A percentile compares a stretch with the other conserved stretches of the same genome.
phyloP scores from a whole-genome alignment of 1,140 invertebrate genomes.

The Leguminivora glycinivorella region DNA sequence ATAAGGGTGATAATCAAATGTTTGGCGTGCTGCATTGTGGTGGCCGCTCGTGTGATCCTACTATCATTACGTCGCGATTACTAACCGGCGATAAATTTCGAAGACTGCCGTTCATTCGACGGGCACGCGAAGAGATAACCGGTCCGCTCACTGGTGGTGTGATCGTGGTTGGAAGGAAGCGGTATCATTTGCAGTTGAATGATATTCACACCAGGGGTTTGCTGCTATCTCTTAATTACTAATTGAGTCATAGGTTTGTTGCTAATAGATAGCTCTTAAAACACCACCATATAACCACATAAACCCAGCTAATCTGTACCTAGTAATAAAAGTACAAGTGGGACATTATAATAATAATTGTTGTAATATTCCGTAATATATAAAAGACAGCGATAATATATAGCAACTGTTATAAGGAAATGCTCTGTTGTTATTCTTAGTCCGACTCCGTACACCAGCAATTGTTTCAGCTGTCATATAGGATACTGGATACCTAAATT shows the following conservation, averaged over 20 bases:
- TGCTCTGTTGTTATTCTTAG: neutral
- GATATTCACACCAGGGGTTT: constrained; percentile 46
- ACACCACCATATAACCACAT: neutral
- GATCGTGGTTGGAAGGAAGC: constrained; percentile 58
- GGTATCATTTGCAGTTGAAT: constrained; percentile 52
- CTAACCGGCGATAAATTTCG: constrained; percentile 65
- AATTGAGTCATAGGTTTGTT: neutral
- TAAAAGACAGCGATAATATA: neutral
- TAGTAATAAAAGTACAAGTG: neutral
- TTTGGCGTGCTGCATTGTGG: constrained; percentile 4
- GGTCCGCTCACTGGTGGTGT: constrained; percentile 53
- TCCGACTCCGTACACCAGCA: neutral
- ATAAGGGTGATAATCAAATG: constrained; percentile 20
- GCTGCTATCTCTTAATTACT: neutral
- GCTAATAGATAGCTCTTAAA: neutral
- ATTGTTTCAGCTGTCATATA: constrained; percentile 16
- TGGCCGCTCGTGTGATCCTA: constrained; percentile 25
- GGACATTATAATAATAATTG: neutral
- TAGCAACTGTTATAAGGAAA: neutral
- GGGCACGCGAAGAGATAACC: constrained; percentile 63
- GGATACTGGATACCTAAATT: constrained; percentile 29
- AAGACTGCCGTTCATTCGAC: constrained; percentile 66
- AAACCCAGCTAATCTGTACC: neutral
- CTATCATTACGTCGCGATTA: constrained; percentile 40
- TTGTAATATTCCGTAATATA: constrained; percentile 16